Evolutionary conservation across 64 coral and sea anemone genomes (phyloP), one percentile per base, ranked within the genome.

Genomic region (Actinia equina): DNA sequence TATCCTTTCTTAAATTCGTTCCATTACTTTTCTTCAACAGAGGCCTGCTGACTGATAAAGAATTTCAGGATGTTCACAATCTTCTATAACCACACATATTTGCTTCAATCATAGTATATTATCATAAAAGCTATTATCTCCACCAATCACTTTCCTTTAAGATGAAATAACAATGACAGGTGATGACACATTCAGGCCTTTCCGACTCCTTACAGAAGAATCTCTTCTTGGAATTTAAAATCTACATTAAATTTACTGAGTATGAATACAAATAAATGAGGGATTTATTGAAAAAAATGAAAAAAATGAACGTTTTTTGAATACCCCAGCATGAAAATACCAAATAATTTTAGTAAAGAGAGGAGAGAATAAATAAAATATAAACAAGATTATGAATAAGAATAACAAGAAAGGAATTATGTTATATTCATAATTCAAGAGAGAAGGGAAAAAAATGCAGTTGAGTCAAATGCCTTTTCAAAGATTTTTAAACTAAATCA

Each of bases 281-380:
- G 15, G 42, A 74, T 25, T 74, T 15, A 15, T 74, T 74, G 26
- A n/a, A 37, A 41, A 41, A 41, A 4, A 74, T 10, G 11, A 74
- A 2, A 37, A 26, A 71, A 3, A 30, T 74, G n/a, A 14, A 14
- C 25, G n/a, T 26, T 30, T 74, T 9, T 74, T 74, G 69, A 74
- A 74, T 57, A 74, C 37, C n/a, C 6, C 69, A 74, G 69, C 69
- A 74, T 26, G 69, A 30, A 74, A 74, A 74, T 74, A 74, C 69
- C n/a, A 74, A 74, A 42, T 30, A 74, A 74, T 74, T 74, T 26
- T 27, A 41, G 22, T 74, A 74, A 74, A 74, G 69, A 74, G 69
- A 30, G 69, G 42, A 74, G 1, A 74, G 62, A 74, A 74, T 74
- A 74, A 74, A 74, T 41, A 74, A 74, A 27, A 74, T 41, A 74